Evolutionary conservation across 2,113 vertebrate genomes (phyloP), one percentile per base, ranked within the genome.

Genomic region (Sylvilagus bachmani): DNA sequence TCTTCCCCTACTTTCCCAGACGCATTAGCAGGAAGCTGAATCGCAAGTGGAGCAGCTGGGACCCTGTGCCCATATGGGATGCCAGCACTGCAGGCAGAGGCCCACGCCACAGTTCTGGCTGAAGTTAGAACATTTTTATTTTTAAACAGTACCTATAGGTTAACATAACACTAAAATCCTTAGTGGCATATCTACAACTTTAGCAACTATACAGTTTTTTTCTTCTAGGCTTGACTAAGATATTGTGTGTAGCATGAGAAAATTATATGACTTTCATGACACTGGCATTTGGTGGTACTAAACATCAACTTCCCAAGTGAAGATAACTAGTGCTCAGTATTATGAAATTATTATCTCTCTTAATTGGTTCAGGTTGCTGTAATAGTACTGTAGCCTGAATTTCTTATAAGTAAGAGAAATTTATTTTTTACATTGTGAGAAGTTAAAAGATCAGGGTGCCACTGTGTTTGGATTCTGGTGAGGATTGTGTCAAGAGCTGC

Each of bases 131-230:
- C 44, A 44, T 44, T 44, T 44, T 44, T 58, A 79, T 67, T n/a
- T 93, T 91, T 89, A 77, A 75, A 24, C 53, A 25, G 51, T 53
- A 70, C 79, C 7, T 82, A 2, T 79, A 51, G 33, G 38, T 79
- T 86, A 95, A 58, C 33, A 33, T 21, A 33, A 55, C 38, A 36
- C 29, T 4, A 31, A 11, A 67, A 61, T 74, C 4, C 27, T 1
- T 31, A 61, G 3, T 71, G 36, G 64, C 83, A 44, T 22, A 62
- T 10, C 79, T 73, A 62, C 74, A 58, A 71, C 33, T 31, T 31
- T 70, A 82, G 13, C 53, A 95, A 69, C n/a, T 77, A 77, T 77
- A 71, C 22, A 82, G 62, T 55, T 6, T 75, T 49, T 86, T 89
- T 89, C 16, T 79, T 74, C 74, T 90, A 75, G 44, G 44, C 19